Evolutionary conservation across 92 coral and sea anemone genomes (phyloP), one percentile per base, ranked within the genome.

Genomic region (Zoanthus sociatus): DNA sequence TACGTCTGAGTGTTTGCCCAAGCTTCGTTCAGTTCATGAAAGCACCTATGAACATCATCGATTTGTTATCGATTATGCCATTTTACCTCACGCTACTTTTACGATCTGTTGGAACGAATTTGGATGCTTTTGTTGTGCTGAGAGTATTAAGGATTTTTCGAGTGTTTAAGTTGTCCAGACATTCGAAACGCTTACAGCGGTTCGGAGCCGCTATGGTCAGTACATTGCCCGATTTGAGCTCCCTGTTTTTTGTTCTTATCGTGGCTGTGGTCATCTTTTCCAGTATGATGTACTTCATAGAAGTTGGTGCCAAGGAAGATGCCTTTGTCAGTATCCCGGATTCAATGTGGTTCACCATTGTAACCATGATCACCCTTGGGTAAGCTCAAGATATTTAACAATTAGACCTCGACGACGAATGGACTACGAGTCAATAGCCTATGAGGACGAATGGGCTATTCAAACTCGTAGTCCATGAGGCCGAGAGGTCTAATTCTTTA

Each of bases 301-400:
- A 96, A 76, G 92, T 88, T 44, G 93, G 92, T 3, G 95, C 92
- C 8, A 92, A 92, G 63, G 95, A 95, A 18, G 98, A 96, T 18
- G 90, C 92, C 73, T 97, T 97, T 51, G 93, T 87, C 82, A 97
- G 99, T 73, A 97, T 97, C 11, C 94, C 95, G 17, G 99, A 97
- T 84, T 93, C 95, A 17, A 97, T 97, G 99, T 97, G 99, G 99
- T 97, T 91, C 83, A 91, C 99, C 12, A 93, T 93, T 31, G 99
- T 97, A 9, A 97, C 99, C 1, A 95, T 97, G 93, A 95, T 97
- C 15, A 97, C 99, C 15, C 75, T 97, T 31, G 99, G 99, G 99
- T 97, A 68, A 90, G 99, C 90, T 42, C 9, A 77, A 6, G 37
- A 17, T 31, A 54, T 50, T 2, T 7, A 9, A 26, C 26, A 26